These are phyloP conservation scores for Megaceryle maxima DNA, from an alignment of 2,113 vertebrate genomes.

Conservation along the genomic window DNA sequence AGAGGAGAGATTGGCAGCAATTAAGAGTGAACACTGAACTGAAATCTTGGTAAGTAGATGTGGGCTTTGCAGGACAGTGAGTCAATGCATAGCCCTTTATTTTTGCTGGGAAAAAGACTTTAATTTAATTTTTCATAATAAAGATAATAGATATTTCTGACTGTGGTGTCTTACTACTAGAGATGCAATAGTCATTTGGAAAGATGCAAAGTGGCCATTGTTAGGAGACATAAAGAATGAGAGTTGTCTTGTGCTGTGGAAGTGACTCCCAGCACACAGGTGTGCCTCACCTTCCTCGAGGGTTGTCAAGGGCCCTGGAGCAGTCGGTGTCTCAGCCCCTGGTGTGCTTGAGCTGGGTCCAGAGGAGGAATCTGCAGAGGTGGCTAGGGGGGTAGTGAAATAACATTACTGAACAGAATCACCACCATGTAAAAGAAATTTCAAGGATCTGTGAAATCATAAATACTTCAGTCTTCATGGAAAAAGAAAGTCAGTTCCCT, in stretches of 20 bases:
- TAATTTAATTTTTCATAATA: not conserved
- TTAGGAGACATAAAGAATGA: not conserved
- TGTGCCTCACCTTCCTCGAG: not conserved
- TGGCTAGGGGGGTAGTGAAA: not conserved
- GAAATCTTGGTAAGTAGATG: not conserved
- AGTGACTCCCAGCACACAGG: fast-evolving
- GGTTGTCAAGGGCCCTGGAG: not conserved
- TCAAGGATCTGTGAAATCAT: not conserved
- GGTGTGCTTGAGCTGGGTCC: not conserved
- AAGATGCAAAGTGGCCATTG: not conserved
- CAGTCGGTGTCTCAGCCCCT: not conserved
- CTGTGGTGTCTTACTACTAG: not conserved
- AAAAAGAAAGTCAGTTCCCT: not conserved
- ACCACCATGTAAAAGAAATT: not conserved
- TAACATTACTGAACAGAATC: not conserved
- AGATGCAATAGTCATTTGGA: not conserved
- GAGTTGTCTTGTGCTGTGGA: not conserved
- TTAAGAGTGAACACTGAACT: not conserved
- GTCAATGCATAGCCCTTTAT: not conserved
- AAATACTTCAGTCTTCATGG: not conserved
- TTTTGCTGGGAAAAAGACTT: not conserved
- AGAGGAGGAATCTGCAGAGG: not conserved
- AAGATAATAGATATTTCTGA: not conserved
- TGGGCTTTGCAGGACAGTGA: not conserved
- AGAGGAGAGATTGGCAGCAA: not conserved